Conservation (phyloP, 2,888 invertebrate species). For the Ichneumoninae sp. region DNA sequence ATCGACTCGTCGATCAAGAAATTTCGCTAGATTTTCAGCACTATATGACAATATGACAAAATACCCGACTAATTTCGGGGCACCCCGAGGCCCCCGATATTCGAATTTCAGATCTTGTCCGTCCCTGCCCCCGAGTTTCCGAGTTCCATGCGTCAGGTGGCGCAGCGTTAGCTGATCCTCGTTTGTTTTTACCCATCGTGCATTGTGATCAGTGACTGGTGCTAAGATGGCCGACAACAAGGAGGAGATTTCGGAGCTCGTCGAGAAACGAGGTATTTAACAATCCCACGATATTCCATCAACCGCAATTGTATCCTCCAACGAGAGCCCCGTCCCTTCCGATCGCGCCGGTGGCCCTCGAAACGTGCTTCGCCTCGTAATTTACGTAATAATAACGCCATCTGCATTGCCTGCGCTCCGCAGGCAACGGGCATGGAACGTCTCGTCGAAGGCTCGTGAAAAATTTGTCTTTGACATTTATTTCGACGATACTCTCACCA, state of each 20-base stretch:
- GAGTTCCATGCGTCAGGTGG: slow-evolving; percentile 49
- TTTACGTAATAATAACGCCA: slow-evolving; percentile 76
- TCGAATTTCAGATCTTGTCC: not conserved
- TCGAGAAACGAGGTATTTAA: slow-evolving; percentile 84
- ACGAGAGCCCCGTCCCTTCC: slow-evolving; percentile 35
- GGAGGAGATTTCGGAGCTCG: slow-evolving; percentile 84
- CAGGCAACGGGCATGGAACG: slow-evolving; percentile 70
- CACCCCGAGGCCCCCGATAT: not conserved
- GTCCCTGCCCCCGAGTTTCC: slow-evolving; percentile 23
- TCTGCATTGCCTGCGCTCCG: slow-evolving; percentile 73
- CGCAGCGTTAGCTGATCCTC: slow-evolving; percentile 67
- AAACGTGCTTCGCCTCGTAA: slow-evolving; percentile 64
- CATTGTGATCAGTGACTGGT: slow-evolving; percentile 84
- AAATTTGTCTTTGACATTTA: slow-evolving; percentile 10
- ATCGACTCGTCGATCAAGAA: too few relatives aligned
- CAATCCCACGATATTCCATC: slow-evolving; percentile 64
- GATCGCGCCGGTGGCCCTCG: slow-evolving; percentile 1
- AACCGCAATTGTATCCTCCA: slow-evolving; percentile 55
- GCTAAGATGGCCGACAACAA: slow-evolving; percentile 85
- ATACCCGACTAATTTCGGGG: slow-evolving; percentile 12
- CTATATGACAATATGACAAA: not conserved
- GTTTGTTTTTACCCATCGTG: slow-evolving; percentile 84
- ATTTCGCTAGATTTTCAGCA: not conserved
- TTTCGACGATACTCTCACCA: not conserved
- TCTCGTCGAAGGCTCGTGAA: slow-evolving; percentile 52